phyloP scores from a whole-genome alignment of 1,140 invertebrate genomes.

The Drosophila orena region DNA sequence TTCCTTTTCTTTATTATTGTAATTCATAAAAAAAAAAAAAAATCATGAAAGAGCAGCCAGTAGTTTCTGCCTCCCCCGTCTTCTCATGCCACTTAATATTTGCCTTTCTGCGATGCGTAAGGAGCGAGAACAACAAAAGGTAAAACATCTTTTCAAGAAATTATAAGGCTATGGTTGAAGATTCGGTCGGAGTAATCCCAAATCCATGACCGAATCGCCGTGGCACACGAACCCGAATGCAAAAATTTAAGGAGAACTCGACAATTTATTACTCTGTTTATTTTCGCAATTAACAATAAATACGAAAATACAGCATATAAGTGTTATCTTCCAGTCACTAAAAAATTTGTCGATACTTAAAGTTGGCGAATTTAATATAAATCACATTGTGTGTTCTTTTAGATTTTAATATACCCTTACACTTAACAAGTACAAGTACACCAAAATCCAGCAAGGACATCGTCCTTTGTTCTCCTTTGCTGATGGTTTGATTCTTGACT shows the following conservation, averaged over 20 bases:
- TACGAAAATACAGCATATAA: no score
- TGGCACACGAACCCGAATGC: conserved; percentile 14
- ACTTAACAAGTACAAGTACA: neutral
- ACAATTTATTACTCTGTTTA: neutral
- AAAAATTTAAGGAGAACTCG: neutral
- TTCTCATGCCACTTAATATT: conserved; percentile 26
- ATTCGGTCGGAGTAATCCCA: neutral
- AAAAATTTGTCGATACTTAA: neutral
- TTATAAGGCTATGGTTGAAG: conserved; percentile 54
- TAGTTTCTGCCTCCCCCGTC: conserved; percentile 27
- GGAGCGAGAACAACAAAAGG: conserved; percentile 48
- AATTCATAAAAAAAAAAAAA: conserved; percentile 64
- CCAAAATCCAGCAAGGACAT: conserved; percentile 9
- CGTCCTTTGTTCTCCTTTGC: conserved; percentile 32
- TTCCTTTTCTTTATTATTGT: conserved; percentile 74
- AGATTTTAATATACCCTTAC: neutral
- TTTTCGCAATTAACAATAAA: no score
- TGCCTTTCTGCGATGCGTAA: conserved; percentile 54
- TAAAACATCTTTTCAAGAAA: conserved; percentile 71
- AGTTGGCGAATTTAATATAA: neutral
- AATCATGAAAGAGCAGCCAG: conserved; percentile 5
- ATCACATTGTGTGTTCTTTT: neutral
- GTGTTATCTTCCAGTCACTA: no score
- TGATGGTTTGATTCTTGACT: conserved; percentile 59
- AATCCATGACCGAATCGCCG: conserved; percentile 53